A percentile compares a stretch with the other conserved stretches of the same genome.
Conservation (phyloP, 2,888 invertebrate species). For the Herminia tarsipennalis region DNA sequence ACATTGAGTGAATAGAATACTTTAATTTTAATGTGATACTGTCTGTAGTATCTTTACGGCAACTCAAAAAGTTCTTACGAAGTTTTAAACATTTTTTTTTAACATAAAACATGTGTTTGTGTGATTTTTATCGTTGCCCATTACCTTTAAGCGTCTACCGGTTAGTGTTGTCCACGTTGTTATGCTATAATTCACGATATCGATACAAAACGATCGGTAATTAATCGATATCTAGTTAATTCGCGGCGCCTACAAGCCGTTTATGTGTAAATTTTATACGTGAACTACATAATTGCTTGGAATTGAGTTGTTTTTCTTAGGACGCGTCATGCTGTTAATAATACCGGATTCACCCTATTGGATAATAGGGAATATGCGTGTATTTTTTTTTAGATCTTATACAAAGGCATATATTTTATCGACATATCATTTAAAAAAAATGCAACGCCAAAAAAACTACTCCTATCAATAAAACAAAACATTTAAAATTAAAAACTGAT, state of each 20-base stretch:
- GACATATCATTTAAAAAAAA: too few relatives aligned
- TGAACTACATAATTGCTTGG: constrained; percentile 48
- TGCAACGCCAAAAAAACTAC: too few relatives aligned
- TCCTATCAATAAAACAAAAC: too few relatives aligned
- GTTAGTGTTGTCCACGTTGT: constrained; percentile 28
- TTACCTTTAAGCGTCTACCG: constrained; percentile 15
- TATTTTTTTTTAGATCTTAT: constrained; percentile 50
- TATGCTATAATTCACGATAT: constrained; percentile 11
- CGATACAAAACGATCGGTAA: constrained; percentile 34
- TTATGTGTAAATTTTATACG: constrained; percentile 34
- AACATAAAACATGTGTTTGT: constrained; percentile 33
- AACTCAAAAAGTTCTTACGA: constrained; percentile 16
- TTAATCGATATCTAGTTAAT: constrained; percentile 40
- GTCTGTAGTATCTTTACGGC: constrained; percentile 16
- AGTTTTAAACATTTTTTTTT: constrained; percentile 20
- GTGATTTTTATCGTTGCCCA: constrained; percentile 34
- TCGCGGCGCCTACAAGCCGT: constrained; percentile 27
- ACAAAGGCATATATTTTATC: constrained; percentile 44
- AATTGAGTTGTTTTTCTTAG: constrained; percentile 59
- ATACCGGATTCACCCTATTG: constrained; percentile 38
- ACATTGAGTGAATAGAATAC: constrained; percentile 15
- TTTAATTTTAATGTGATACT: constrained; percentile 16
- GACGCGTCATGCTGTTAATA: constrained; percentile 44
- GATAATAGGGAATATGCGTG: too few relatives aligned
- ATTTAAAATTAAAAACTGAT: too few relatives aligned